Base-by-base conservation (phyloP, 2,113 vertebrate species). In the Dipodomys spectabilis region DNA sequence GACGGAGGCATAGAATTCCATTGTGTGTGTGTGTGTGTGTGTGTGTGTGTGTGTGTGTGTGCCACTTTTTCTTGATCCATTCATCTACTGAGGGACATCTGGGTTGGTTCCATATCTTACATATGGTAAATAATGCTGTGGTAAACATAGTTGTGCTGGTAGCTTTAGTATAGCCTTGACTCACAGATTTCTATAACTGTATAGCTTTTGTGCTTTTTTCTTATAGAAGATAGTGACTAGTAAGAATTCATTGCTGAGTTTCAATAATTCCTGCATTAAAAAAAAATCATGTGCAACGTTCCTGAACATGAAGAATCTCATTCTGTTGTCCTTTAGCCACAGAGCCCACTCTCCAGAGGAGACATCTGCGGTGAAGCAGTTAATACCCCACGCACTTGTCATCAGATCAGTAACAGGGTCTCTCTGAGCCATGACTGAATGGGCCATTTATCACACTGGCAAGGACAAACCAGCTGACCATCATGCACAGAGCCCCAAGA, bases 401-500 rank as follows among this genome's bases (percentile, higher is more conserved):
- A 88, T 92, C 92, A 90, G 90, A 95, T 87, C 93, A 80, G 90
- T 93, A 94, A 85, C 18, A 0, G 90, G 65, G 93, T 88, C 78
- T 95, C 75, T 96, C 91, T 96, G 90, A 95, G 80, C 78, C 3
- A 0, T 90, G 87, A 94, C 92, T 92, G 90, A 95, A 95, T 91
- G 69, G 82, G 69, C 84, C 82, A 96, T 97, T 96, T 93, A 92
- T 94, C 94, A 90, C 90, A 83, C 82, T 90, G 90, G 85, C 75
- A 25, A 1, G 0, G 85, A 82, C 35, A 95, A 86, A 88, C 45
- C 95, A 96, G 93, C 94, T 96, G 96, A 95, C 85, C 74, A 53
- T 95, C 94, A 93, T 53, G 71, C 87, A 68, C 69, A 72, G 65
- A 81, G 69, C 78, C 78, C 77, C 19, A 71, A 87, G 81, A 79